Percentiles rank a stretch among this genome's conserved stretches.
Evolutionary conservation across 1,140 invertebrate genomes (phyloP).

Genomic region (Drosophila tristis): DNA sequence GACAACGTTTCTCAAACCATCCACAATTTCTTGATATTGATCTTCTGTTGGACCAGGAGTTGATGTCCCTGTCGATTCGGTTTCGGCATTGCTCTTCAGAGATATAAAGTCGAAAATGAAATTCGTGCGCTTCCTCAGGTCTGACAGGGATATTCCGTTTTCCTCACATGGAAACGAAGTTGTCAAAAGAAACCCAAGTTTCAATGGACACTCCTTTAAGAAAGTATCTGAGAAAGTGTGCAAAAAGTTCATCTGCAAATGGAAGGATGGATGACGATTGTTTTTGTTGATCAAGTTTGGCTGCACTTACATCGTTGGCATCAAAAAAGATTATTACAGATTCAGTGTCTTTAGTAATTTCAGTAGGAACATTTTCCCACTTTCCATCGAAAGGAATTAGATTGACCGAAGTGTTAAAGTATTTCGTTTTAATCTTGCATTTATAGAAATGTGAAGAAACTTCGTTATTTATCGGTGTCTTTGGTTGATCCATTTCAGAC

Average conservation of each 20-base stretch:
- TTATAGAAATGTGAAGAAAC: slow-evolving; percentile 35
- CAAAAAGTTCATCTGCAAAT: slow-evolving; percentile 48
- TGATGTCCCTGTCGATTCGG: too few species aligned
- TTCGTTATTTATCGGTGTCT: slow-evolving; percentile 7
- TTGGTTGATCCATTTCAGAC: slow-evolving; percentile 50
- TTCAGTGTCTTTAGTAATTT: slow-evolving; percentile 41
- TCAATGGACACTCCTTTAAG: slow-evolving; percentile 40
- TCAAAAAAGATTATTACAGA: slow-evolving; percentile 63
- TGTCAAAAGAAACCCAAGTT: slow-evolving; percentile 59
- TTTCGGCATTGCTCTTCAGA: slow-evolving; percentile 27
- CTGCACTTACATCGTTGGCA: slow-evolving; percentile 37
- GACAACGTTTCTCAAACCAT: slow-evolving; percentile 51
- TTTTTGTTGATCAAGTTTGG: too few species aligned
- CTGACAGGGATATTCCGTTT: slow-evolving; percentile 40
- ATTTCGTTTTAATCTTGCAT: slow-evolving; percentile 58
- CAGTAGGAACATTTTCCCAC: slow-evolving; percentile 46
- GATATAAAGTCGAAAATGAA: slow-evolving; percentile 56
- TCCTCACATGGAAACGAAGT: slow-evolving; percentile 11
- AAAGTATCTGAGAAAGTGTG: slow-evolving; percentile 40
- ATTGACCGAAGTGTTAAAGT: slow-evolving; percentile 49
- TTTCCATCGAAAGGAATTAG: slow-evolving; percentile 57
- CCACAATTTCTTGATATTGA: slow-evolving; percentile 49
- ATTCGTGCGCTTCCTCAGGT: slow-evolving; percentile 45
- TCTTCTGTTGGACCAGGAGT: slow-evolving; percentile 9
- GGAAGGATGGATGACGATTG: neutral